These are phyloP conservation scores for Eciton burchellii DNA, from an alignment of 1,140 invertebrate species.

Conservation along the genomic window DNA sequence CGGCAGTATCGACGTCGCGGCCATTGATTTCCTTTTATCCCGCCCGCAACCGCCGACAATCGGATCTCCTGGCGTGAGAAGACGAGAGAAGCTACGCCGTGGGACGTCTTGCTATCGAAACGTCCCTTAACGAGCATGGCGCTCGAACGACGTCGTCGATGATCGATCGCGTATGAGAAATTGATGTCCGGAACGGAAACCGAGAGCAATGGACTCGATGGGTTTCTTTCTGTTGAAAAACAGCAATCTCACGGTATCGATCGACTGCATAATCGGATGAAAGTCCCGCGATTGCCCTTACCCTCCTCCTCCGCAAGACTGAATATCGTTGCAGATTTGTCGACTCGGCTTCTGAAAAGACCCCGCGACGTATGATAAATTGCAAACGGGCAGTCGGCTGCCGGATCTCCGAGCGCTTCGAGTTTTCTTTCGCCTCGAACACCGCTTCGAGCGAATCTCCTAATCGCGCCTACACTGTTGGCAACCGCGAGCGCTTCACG, in stretches of 20 bases:
- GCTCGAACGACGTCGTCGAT: constrained; percentile 27
- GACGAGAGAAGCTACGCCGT: not conserved
- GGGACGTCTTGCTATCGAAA: not conserved
- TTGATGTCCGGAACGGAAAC: constrained; percentile 58
- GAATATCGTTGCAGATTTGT: constrained; percentile 10
- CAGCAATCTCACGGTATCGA: not conserved
- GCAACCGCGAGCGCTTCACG: constrained; percentile 12
- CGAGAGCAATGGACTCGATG: constrained; percentile 45
- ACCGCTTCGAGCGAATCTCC: not conserved
- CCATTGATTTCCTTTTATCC: constrained; percentile 13
- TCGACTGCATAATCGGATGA: constrained; percentile 25
- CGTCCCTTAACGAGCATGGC: constrained; percentile 6
- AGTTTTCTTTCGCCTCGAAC: constrained; percentile 26
- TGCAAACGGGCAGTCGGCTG: not conserved
- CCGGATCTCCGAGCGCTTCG: not conserved
- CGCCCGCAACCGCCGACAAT: not conserved
- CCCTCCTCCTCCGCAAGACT: not conserved
- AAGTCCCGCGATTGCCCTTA: not conserved
- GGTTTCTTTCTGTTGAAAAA: constrained; percentile 7
- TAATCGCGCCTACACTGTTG: not conserved
- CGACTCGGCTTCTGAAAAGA: not conserved
- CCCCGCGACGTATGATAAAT: constrained; percentile 25
- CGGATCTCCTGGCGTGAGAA: not conserved
- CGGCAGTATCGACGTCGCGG: not conserved
- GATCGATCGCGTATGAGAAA: constrained; percentile 48